Evolutionary conservation across 2,888 invertebrate species (phyloP), one percentile per base, ranked within the genome.

Genomic region (Saturnia japonica): DNA sequence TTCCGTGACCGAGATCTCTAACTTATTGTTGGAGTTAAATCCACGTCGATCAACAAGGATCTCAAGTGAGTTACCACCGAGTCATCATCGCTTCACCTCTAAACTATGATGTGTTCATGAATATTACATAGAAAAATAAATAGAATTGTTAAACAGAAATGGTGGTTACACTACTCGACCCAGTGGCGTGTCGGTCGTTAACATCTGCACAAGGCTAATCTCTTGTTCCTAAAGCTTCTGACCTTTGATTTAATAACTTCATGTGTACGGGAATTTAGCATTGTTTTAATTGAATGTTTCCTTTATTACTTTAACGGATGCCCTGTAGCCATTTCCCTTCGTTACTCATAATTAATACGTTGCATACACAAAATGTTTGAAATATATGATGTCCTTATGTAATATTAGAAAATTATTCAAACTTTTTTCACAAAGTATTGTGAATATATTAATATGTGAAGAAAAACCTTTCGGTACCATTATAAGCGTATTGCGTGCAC

Each of bases 191-290:
- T 72, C 73, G 76, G 77, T 78, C 78, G 80, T 84, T 82, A 83
- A 84, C 84, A 85, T 84, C 82, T 83, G 83, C 83, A 80, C 72
- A 73, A 78, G 78, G 75, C 81, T 84, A 85, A 85, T 85, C 81
- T 78, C 78, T 71, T 77, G 82, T 78, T 77, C 80, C 77, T 77
- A 77, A 77, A 74, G 73, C 67, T 34, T 22, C 80, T 79, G 80
- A 80, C 82, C 82, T 83, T 82, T 84, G 82, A 84, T 82, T 84
- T 84, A 83, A 84, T 85, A 84, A 82, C 83, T 83, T 82, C 82
- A 84, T 79, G 79, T 80, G 76, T 34, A 62, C 70, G n/a, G n/a
- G 19, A 67, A 70, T 51, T 70, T 67, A 16, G 70, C 70, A 54
- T 67, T 70, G 70, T 70, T 67, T 70, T 70, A 70, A 70, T 70